Evolutionary conservation across 2,888 invertebrate genomes (phyloP), one percentile per base, ranked within the genome.

Genomic region (Eucera pruinosa): DNA sequence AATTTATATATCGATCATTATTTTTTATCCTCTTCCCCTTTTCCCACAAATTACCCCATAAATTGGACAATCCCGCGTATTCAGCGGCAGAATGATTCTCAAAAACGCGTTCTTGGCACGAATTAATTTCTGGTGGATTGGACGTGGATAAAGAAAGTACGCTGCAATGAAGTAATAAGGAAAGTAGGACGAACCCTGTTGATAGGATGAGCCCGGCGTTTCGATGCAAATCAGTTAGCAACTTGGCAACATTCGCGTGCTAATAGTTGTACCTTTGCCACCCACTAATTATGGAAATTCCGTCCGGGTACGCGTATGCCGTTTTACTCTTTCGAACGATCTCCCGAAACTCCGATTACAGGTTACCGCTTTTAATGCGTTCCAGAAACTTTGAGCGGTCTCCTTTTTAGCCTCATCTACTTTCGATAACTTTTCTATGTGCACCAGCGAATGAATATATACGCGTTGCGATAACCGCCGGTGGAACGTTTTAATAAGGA

Each of bases 241-340:
- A 75, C 75, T 75, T 58, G 66, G 52, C 74, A 75, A 75, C 74
- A 74, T 55, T 55, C 57, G 52, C 20, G 43, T 58, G 65, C 54
- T 76, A 76, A 76, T 67, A 76, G 76, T 76, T 61, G 61, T 75
- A 67, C 76, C 55, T 41, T 76, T 62, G 61, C 75, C 68, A 77
- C 61, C 45, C 68, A 20, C 77, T 77, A 77, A 76, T 76, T 77
- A 77, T 77, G 76, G 61, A 76, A 76, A 77, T 76, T 54, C 66
- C n/a, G 11, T 11, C 7, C 23, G 23, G 30, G 41, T 55, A n/a
- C 47, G 33, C 61, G 33, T 48, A 33, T 30, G 61, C 54, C 41
- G 58, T 52, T 75, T 33, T n/a, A 25, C 52, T 47, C 73, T 74
- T 75, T 54, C 52, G 58, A 27, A 23, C 52, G 74, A 25, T 54